Evolutionary conservation across 2,888 invertebrate species (phyloP).

Genomic region (Galerucella nymphaeae): DNA sequence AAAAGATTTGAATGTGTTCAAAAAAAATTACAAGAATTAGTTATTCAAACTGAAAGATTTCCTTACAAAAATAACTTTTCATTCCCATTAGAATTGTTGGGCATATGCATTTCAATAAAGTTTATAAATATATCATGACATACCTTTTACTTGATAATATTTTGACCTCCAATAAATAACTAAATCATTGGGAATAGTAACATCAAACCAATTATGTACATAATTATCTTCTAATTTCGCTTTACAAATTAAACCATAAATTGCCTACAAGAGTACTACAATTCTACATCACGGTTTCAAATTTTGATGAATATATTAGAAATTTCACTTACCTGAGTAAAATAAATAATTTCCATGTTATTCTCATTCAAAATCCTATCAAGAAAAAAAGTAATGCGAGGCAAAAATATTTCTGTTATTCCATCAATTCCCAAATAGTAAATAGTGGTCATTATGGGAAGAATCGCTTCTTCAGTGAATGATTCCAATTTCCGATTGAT

Average conservation of each 20-base stretch:
- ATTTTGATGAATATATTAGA: too few species aligned
- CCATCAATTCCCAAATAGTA: constrained; percentile 59
- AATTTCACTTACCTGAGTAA: constrained; percentile 53
- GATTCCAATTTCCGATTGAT: constrained; percentile 55
- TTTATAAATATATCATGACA: background rate
- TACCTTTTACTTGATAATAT: constrained; percentile 22
- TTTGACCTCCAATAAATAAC: constrained; percentile 50
- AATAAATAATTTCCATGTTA: constrained; percentile 49
- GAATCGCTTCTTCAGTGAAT: constrained; percentile 48
- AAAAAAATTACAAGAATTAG: background rate
- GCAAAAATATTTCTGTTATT: constrained; percentile 54
- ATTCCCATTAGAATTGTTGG: too few species aligned
- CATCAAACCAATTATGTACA: constrained; percentile 50
- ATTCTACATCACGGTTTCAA: too few species aligned
- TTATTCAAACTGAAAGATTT: too few species aligned
- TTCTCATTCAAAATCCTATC: constrained; percentile 41
- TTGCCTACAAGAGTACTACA: constrained; percentile 46
- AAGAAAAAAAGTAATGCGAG: constrained; percentile 55
- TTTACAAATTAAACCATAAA: constrained; percentile 55
- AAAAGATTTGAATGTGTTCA: background rate
- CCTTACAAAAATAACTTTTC: too few species aligned
- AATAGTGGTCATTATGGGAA: constrained; percentile 56
- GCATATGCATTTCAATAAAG: too few species aligned
- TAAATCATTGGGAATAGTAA: constrained; percentile 51
- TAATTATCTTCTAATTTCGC: constrained; percentile 42